Percentiles rank a stretch among this genome's conserved stretches.
phyloP scores from a whole-genome alignment of 2,113 vertebrate species.

The Hylia prasina region DNA sequence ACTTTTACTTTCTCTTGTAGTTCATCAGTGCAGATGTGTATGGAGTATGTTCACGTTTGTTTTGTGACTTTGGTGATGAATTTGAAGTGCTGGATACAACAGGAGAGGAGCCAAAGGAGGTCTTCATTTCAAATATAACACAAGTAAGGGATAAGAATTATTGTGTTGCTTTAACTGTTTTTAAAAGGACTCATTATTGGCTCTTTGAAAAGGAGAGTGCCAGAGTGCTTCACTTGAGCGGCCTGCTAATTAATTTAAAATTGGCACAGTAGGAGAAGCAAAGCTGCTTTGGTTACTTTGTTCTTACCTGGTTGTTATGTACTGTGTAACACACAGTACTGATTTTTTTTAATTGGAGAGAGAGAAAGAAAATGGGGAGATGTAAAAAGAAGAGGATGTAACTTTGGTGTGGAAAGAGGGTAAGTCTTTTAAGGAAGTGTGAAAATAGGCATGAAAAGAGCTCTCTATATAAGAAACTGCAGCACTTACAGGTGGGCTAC shows the following conservation, averaged over 20 bases:
- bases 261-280: too few relatives aligned
- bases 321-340: background rate
- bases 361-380: background rate
- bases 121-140: slow-evolving; percentile 94
- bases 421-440: background rate
- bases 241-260: background rate
- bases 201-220: background rate
- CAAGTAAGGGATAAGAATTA: slow-evolving; percentile 73
- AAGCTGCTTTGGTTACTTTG: background rate
- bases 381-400: background rate
- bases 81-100: slow-evolving; percentile 95
- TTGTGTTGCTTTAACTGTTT: background rate
- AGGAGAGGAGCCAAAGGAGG: slow-evolving; percentile 93
- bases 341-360: background rate
- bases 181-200: background rate
- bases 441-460: background rate
- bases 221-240: background rate
- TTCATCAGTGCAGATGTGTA: slow-evolving; percentile 90
- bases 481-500: background rate
- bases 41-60: slow-evolving; percentile 89
- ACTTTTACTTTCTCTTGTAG: slow-evolving; percentile 64
- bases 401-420: background rate
- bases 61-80: slow-evolving; percentile 95
- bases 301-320: background rate
- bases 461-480: background rate